Evolutionary conservation across 2,113 vertebrate species (phyloP), one percentile per base, ranked within the genome.

Genomic region (Brevimyrus niger): DNA sequence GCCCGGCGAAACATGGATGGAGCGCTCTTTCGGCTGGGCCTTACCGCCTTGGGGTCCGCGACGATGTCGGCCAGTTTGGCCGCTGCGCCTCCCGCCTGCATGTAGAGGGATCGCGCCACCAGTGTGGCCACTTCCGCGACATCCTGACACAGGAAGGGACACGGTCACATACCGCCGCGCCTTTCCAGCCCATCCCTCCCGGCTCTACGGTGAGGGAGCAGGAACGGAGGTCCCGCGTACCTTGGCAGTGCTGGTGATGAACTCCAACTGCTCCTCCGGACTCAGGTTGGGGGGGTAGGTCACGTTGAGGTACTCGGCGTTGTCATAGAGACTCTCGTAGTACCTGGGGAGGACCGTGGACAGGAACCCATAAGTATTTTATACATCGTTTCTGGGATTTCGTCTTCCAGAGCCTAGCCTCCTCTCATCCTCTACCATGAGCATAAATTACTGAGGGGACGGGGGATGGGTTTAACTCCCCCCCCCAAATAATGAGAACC

Each of bases 241-340:
- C 97, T 95, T 95, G 0, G 98, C 97, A 0, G 96, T 94, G 2
- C 96, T 96, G 0, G 97, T 98, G 91, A 97, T 92, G 0, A 94
- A 93, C 46, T 96, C 93, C n/a, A 98, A 90, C 90, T 96, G 94
- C 90, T 99, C 94, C 88, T 99, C 98, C 0, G 96, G 94, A 19
- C 92, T 97, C 89, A 97, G 92, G 38, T 92, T 89, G 0, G 95
- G 76, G 0, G 98, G 97, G 86, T 98, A 99, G 0, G 92, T 93
- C 23, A 98, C 11, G 1, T 92, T 93, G 85, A 99, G 95, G 93
- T 96, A 96, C 19, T 97, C 96, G 0, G 95, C 91, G 0, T 95
- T 97, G 91, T 99, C 98, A 0, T 97, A 98, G 92, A 98, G 92
- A 87, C 98, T 98, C 94, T 98, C 95, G 89, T 98, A 99, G 92